Conservation (phyloP, 2,113 vertebrate genomes). For the Butastur rufipennis region DNA sequence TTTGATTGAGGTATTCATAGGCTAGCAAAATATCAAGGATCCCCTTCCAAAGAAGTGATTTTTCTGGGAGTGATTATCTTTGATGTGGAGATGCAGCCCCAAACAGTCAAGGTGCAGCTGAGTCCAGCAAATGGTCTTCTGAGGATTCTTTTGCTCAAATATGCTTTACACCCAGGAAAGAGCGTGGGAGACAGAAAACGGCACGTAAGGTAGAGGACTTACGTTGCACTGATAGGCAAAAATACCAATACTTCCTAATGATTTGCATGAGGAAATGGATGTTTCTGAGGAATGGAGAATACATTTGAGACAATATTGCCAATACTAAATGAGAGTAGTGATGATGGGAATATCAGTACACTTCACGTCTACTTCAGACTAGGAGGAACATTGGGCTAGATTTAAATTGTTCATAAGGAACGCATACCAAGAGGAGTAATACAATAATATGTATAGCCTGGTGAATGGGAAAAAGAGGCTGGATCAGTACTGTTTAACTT, state of each 20-base stretch:
- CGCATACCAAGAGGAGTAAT: neutral
- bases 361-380: neutral
- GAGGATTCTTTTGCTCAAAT: neutral
- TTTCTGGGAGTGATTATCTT: neutral
- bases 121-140: neutral
- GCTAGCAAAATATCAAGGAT: neutral
- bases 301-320: neutral
- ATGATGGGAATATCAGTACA: fast-evolving
- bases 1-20: neutral
- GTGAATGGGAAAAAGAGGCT: neutral
- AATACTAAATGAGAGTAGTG: fast-evolving
- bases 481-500: neutral
- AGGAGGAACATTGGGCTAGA: neutral
- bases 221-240: neutral
- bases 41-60: neutral
- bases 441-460: neutral
- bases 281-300: neutral
- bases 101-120: neutral
- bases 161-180: neutral
- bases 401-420: neutral
- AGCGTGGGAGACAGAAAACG: neutral
- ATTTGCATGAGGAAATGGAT: neutral
- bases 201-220: neutral
- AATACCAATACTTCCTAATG: neutral
- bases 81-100: neutral